Conservation (phyloP, 2,113 vertebrate species). For the Calypte anna region DNA sequence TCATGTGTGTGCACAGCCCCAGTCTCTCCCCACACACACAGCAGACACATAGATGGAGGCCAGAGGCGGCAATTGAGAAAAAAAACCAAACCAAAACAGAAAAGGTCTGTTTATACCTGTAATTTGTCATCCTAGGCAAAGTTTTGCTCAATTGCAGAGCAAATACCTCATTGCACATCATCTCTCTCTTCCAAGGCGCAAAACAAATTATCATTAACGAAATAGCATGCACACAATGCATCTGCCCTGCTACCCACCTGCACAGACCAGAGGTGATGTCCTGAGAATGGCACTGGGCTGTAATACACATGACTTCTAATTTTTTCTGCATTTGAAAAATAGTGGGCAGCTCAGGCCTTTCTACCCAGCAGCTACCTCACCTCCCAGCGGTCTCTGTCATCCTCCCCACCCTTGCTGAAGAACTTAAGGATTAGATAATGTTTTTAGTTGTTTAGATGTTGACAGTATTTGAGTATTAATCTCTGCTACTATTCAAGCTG, state of each 20-base stretch:
- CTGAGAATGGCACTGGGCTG: background rate
- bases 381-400: background rate
- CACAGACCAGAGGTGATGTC: background rate
- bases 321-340: background rate
- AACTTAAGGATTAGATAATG: background rate
- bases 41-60: background rate
- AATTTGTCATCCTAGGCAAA: background rate
- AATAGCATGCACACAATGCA: fast-evolving
- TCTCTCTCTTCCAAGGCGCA: background rate
- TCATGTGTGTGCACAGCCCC: background rate
- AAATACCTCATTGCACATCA: fast-evolving
- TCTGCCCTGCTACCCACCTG: background rate
- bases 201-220: background rate
- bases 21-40: background rate
- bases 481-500: background rate
- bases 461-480: background rate
- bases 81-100: background rate
- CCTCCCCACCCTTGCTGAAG: background rate
- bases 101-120: background rate
- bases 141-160: background rate
- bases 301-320: background rate
- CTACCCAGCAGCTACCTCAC: background rate
- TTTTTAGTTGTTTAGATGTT: background rate
- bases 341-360: background rate
- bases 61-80: background rate